A percentile compares a stretch with the other conserved stretches of the same genome.
These are phyloP conservation scores for Tor tambroides DNA, from an alignment of 2,113 vertebrate genomes.

Conservation along the genomic window DNA sequence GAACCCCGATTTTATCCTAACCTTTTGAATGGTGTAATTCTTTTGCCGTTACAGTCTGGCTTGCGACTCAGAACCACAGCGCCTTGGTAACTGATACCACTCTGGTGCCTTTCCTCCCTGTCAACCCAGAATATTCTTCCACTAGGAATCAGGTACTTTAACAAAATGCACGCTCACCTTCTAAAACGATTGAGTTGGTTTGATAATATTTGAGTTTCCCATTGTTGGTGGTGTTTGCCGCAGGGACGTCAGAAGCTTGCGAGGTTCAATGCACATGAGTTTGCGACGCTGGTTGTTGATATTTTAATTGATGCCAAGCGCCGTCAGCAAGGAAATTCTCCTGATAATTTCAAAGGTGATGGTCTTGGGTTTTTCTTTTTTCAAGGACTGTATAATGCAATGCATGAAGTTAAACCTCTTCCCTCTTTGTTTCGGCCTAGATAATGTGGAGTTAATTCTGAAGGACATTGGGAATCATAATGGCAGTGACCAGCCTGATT, in stretches of 20 bases:
- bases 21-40: neutral
- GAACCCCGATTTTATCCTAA: neutral
- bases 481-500: conserved; percentile 92
- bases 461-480: conserved; percentile 85
- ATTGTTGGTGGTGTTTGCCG: conserved; percentile 21
- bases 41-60: conserved; percentile 83
- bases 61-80: conserved; percentile 97
- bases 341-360: conserved; percentile 86
- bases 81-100: conserved; percentile 96
- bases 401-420: neutral
- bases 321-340: conserved; percentile 89
- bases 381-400: neutral
- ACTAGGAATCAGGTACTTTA: conserved; percentile 94
- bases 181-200: neutral
- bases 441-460: conserved; percentile 92
- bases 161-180: neutral
- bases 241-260: conserved; percentile 96
- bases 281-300: conserved; percentile 94
- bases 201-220: neutral
- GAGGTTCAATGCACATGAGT: conserved; percentile 96
- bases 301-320: conserved; percentile 96
- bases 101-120: conserved; percentile 94
- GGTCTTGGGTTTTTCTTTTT: neutral
- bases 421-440: conserved; percentile 67
- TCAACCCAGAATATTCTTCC: conserved; percentile 98